Evolutionary conservation across 2,797 vertebrate genomes (phyloP).

Genomic region (Anas bahamensis): DNA sequence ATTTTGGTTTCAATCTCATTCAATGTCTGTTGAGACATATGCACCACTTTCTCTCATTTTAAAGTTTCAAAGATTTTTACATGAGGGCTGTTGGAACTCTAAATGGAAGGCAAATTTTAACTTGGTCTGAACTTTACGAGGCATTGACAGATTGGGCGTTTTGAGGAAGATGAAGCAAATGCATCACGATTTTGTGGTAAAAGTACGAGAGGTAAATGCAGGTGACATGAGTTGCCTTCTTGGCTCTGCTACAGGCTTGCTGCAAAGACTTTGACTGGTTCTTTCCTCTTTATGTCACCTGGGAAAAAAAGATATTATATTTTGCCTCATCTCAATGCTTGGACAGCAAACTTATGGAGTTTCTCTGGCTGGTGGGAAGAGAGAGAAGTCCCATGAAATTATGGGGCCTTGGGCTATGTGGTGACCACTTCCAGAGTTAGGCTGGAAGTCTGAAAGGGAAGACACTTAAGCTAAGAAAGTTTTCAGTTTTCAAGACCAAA

Average conservation of each 20-base stretch:
- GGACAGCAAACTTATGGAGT: neutral
- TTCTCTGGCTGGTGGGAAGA: neutral
- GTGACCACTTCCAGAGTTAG: neutral
- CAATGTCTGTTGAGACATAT: neutral
- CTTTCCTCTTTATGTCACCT: neutral
- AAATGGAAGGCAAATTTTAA: neutral
- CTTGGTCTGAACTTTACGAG: neutral
- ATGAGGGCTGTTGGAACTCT: neutral
- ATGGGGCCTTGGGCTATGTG: neutral
- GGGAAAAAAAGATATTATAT: neutral
- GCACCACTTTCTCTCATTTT: neutral
- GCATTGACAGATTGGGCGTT: neutral
- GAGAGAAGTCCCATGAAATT: neutral
- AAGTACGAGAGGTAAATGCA: neutral
- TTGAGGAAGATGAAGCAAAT: neutral
- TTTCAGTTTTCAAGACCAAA: neutral
- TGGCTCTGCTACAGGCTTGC: neutral
- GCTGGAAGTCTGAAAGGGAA: neutral
- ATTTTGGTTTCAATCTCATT: neutral
- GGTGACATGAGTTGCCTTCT: neutral
- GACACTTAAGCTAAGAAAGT: neutral
- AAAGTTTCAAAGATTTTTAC: neutral
- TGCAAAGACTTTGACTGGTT: neutral
- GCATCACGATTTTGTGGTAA: neutral
- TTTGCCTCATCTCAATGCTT: neutral